Conservation (phyloP, 2,888 invertebrate genomes). For the Thumatha senex region DNA sequence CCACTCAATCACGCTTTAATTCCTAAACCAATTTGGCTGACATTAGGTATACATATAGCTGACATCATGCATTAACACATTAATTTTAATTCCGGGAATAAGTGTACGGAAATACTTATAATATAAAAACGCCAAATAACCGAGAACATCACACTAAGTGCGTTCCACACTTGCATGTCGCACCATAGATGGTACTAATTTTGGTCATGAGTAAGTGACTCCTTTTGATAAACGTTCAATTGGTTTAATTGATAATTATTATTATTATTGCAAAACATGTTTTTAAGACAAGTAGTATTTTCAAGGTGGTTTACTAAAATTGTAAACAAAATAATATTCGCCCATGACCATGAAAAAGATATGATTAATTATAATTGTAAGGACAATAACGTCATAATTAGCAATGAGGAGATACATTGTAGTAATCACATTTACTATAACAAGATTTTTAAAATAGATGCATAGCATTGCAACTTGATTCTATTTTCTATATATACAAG, state of each 20-base stretch:
- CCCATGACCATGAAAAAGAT: neutral
- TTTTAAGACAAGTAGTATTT: neutral
- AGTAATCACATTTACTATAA: neutral
- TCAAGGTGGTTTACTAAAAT: neutral
- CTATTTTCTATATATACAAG: too few relatives aligned
- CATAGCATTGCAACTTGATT: too few relatives aligned
- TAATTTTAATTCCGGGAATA: too few relatives aligned
- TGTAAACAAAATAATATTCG: neutral
- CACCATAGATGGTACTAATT: conserved; percentile 28
- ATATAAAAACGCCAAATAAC: too few relatives aligned
- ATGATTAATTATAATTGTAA: conserved; percentile 2
- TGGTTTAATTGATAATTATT: conserved; percentile 30
- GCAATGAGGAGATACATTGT: neutral
- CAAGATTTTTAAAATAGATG: too few relatives aligned
- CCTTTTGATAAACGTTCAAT: conserved; percentile 25
- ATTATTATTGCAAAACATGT: conserved; percentile 12
- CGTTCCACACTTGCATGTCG: neutral
- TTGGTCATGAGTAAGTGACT: too few relatives aligned
- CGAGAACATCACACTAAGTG: too few relatives aligned
- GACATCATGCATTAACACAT: too few relatives aligned
- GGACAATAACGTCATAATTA: conserved; percentile 1
- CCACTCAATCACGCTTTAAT: too few relatives aligned
- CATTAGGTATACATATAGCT: too few relatives aligned
- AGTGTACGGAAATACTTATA: too few relatives aligned
- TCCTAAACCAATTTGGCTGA: too few relatives aligned